Evolutionary conservation across 2,113 vertebrate genomes (phyloP).

Genomic region (Pyrgilauda ruficollis): DNA sequence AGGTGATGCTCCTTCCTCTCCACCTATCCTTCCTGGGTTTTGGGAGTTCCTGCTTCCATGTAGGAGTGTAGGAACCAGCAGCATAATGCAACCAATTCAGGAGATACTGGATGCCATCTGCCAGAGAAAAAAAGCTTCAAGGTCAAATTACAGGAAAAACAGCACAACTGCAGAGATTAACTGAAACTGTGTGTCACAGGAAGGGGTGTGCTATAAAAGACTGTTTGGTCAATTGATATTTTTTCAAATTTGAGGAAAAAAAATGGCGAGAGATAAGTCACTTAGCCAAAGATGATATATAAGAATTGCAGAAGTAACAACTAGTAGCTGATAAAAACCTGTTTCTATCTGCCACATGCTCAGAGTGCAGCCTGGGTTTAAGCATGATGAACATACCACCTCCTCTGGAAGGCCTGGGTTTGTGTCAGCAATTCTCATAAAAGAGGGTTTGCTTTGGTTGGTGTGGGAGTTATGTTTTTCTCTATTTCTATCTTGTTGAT

Average conservation of each 20-base stretch:
- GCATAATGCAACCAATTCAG: background rate
- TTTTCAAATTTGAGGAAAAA: background rate
- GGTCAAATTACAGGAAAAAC: background rate
- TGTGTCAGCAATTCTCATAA: background rate
- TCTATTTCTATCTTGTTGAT: background rate
- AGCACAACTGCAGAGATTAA: background rate
- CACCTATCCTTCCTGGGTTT: background rate
- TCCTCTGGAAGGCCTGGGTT: background rate
- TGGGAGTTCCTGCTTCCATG: background rate
- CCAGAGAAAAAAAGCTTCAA: background rate
- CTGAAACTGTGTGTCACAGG: background rate
- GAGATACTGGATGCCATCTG: accelerated
- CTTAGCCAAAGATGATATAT: background rate
- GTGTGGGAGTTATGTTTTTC: accelerated
- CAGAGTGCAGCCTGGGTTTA: background rate
- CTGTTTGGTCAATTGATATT: accelerated
- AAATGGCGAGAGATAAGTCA: background rate
- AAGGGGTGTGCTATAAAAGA: background rate
- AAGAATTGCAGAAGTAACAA: background rate
- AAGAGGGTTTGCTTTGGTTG: background rate
- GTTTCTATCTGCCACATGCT: accelerated
- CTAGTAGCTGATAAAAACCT: background rate
- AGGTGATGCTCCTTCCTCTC: background rate
- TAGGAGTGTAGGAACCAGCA: background rate
- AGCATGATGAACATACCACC: background rate